Evolutionary conservation across 2,797 vertebrate species (phyloP).

Genomic region (Lepus townsendii): DNA sequence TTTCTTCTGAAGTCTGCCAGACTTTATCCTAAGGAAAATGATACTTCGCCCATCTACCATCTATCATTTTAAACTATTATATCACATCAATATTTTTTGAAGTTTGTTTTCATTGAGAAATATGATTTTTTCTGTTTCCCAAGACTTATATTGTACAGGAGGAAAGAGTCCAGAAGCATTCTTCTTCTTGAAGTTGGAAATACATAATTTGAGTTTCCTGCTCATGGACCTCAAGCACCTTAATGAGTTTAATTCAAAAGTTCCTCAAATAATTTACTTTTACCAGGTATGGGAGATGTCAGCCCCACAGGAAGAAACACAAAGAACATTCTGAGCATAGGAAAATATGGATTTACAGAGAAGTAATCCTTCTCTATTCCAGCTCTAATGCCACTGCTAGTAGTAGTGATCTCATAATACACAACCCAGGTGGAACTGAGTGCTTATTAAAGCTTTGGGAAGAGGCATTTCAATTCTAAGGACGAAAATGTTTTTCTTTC

Average conservation of each 20-base stretch:
- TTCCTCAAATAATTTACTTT: slow-evolving; percentile 72
- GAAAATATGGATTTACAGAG: slow-evolving; percentile 58
- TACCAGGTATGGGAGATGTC: slow-evolving; percentile 14
- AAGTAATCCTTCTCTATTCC: slow-evolving; percentile 35
- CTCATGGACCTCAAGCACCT: slow-evolving; percentile 55
- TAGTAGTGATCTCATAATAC: slow-evolving; percentile 20
- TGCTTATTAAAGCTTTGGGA: slow-evolving; percentile 52
- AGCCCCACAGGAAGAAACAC: slow-evolving; percentile 44
- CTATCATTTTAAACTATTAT: slow-evolving; percentile 75
- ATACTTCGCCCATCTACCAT: slow-evolving; percentile 62
- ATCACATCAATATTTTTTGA: slow-evolving; percentile 75
- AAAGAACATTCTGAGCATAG: slow-evolving; percentile 36
- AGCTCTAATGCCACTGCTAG: background rate
- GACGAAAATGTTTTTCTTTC: slow-evolving; percentile 30
- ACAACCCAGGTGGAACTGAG: background rate
- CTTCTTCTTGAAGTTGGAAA: slow-evolving; percentile 71
- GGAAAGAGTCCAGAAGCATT: slow-evolving; percentile 63
- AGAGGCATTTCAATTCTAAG: slow-evolving; percentile 23
- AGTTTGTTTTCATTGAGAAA: slow-evolving; percentile 76
- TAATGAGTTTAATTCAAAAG: slow-evolving; percentile 67
- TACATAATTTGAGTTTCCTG: slow-evolving; percentile 68
- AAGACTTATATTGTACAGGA: slow-evolving; percentile 54
- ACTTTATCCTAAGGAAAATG: slow-evolving; percentile 72
- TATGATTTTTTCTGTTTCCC: slow-evolving; percentile 69
- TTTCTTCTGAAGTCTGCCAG: slow-evolving; percentile 65